phyloP scores from a whole-genome alignment of 2,888 invertebrate species.

The Seira ritae region DNA sequence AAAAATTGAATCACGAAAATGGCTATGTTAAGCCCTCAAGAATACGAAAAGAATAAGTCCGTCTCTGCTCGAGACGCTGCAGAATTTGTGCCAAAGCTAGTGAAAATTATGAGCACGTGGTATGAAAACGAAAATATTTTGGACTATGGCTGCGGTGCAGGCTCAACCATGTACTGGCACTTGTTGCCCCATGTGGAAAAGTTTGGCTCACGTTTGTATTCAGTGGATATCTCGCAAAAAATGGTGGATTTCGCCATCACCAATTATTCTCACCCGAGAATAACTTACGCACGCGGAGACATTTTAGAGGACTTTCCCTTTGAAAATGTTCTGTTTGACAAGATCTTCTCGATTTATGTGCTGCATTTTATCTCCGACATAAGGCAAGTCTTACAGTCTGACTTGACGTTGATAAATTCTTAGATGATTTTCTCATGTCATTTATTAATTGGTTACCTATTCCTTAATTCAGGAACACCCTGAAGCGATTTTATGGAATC shows the following conservation, averaged over 20 bases:
- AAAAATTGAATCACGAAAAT: background rate
- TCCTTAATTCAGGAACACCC: conserved; percentile 33
- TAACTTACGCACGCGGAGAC: conserved; percentile 47
- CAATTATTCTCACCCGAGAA: conserved; percentile 54
- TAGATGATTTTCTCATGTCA: no score
- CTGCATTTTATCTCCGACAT: conserved; percentile 65
- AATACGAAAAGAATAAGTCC: conserved; percentile 66
- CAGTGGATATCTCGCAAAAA: conserved; percentile 64
- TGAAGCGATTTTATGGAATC: conserved; percentile 41
- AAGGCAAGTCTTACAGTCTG: conserved; percentile 36
- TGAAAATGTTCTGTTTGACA: conserved; percentile 59
- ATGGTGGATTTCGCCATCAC: conserved; percentile 66
- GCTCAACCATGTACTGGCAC: conserved; percentile 55
- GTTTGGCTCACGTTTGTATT: conserved; percentile 53
- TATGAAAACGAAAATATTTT: conserved; percentile 45
- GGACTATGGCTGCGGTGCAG: conserved; percentile 71
- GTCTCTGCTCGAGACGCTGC: conserved; percentile 61
- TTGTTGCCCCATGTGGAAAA: conserved; percentile 58
- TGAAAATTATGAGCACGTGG: conserved; percentile 53
- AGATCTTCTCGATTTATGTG: conserved; percentile 67
- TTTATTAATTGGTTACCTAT: background rate
- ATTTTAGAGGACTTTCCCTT: conserved; percentile 61
- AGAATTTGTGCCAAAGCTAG: conserved; percentile 58
- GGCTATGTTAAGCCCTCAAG: conserved; percentile 61
- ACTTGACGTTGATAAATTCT: no score